phyloP scores from a whole-genome alignment of 2,888 invertebrate species.

The Eutolmus rufibarbis region DNA sequence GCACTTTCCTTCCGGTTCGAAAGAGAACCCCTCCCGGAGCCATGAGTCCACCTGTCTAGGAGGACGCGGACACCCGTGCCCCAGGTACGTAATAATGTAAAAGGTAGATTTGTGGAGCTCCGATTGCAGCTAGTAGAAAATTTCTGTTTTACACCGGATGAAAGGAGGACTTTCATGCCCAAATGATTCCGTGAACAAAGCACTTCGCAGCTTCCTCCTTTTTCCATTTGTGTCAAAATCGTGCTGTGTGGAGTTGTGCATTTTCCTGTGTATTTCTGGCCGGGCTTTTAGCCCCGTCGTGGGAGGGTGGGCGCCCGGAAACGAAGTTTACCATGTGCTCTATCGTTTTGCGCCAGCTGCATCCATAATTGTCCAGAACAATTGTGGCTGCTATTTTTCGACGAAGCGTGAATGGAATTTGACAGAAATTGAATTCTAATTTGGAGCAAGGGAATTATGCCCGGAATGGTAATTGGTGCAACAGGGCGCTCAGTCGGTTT shows the following conservation, averaged over 20 bases:
- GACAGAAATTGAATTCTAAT: conserved; percentile 31
- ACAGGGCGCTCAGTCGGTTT: neutral
- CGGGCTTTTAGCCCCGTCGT: neutral
- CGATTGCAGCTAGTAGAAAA: conserved; percentile 22
- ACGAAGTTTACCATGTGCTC: neutral
- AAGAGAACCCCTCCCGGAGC: neutral
- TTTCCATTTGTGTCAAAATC: conserved; percentile 6
- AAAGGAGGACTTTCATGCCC: conserved; percentile 38
- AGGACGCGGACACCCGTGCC: neutral
- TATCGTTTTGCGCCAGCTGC: neutral
- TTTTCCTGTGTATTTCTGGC: neutral
- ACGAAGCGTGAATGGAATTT: neutral
- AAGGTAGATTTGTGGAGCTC: neutral
- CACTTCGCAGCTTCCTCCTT: conserved; percentile 9
- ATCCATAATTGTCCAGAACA: conserved; percentile 17
- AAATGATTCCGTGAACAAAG: conserved; percentile 28
- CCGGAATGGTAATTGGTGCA: neutral
- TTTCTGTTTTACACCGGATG: conserved; percentile 25
- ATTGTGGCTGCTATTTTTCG: conserved; percentile 20
- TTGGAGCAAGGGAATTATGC: neutral
- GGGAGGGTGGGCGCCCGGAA: neutral
- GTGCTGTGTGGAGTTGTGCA: neutral
- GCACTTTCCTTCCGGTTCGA: conserved; percentile 24
- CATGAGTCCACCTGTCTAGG: neutral
- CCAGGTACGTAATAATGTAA: conserved; percentile 11